Evolutionary conservation across 2,888 invertebrate species (phyloP).

Genomic region (Agonum fuliginosum): DNA sequence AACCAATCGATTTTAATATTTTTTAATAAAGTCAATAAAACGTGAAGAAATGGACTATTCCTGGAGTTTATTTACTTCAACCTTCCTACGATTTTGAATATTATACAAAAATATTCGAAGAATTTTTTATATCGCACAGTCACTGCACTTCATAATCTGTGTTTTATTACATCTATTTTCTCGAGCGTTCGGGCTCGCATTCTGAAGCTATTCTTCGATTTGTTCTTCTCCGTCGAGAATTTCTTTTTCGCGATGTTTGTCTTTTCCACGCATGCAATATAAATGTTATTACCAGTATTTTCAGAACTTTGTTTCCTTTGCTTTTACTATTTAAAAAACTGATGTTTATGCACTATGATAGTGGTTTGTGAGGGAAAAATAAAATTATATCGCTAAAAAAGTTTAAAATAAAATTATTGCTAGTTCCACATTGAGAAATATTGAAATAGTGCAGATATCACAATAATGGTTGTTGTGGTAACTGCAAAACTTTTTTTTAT

Average conservation of each 20-base stretch:
- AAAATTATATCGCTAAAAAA: constrained; percentile 14
- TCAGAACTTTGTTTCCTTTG: constrained; percentile 3
- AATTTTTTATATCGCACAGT: constrained; percentile 36
- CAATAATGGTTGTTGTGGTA: not conserved
- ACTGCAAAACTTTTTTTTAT: not conserved
- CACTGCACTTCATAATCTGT: constrained; percentile 39
- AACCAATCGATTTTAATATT: too few species aligned
- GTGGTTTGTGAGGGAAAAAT: not conserved
- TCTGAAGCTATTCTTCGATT: constrained; percentile 38
- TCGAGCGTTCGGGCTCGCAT: constrained; percentile 10
- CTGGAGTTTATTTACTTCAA: not conserved
- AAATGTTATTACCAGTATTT: not conserved
- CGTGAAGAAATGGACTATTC: too few species aligned
- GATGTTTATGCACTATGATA: constrained; percentile 18
- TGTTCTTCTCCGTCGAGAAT: constrained; percentile 11
- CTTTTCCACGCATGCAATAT: constrained; percentile 24
- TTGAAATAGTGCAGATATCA: not conserved
- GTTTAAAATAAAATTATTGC: constrained; percentile 20
- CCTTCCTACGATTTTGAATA: constrained; percentile 30
- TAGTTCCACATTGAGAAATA: constrained; percentile 13
- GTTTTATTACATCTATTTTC: constrained; percentile 35
- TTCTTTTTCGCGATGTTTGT: constrained; percentile 30
- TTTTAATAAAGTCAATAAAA: too few species aligned
- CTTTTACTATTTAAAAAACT: constrained; percentile 33
- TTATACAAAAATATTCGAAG: constrained; percentile 30